Evolutionary conservation across 2,888 invertebrate species (phyloP).

Genomic region (Heliconius aoede): DNA sequence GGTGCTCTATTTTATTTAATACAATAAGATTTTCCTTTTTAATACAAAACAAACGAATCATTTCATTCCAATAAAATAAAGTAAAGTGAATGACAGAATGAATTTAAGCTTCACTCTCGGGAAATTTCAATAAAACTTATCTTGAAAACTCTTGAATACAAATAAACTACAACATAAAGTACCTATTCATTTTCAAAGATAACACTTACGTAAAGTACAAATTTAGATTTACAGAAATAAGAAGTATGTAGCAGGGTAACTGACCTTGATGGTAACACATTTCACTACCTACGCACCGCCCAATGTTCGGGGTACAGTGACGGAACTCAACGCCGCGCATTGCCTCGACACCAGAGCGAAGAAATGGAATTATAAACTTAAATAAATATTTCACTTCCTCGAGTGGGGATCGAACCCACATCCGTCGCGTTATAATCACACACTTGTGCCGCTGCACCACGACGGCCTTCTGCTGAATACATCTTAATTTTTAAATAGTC

Average conservation of each 20-base stretch:
- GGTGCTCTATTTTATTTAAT: not conserved
- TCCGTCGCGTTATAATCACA: too few species aligned
- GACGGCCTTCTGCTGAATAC: not conserved
- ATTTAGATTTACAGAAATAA: not conserved
- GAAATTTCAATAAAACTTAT: slow-evolving; percentile 1
- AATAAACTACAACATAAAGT: not conserved
- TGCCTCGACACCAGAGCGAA: too few species aligned
- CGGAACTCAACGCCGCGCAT: not conserved
- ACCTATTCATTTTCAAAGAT: not conserved
- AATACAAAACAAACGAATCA: not conserved
- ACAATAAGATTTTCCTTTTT: not conserved
- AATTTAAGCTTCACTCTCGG: slow-evolving; percentile 1
- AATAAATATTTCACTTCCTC: too few species aligned
- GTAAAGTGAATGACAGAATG: not conserved
- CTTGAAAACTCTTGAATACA: not conserved
- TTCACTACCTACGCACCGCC: not conserved
- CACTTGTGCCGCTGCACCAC: too few species aligned
- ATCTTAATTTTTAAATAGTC: slow-evolving; percentile 13
- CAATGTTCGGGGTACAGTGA: not conserved
- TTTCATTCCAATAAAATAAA: not conserved
- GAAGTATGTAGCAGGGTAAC: not conserved
- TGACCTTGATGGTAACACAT: too few species aligned
- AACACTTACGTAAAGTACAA: not conserved
- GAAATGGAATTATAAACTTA: too few species aligned
- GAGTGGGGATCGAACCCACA: too few species aligned